These are phyloP conservation scores for Natrix natrix DNA, from an alignment of 2,797 vertebrate species.

Conservation along the genomic window DNA sequence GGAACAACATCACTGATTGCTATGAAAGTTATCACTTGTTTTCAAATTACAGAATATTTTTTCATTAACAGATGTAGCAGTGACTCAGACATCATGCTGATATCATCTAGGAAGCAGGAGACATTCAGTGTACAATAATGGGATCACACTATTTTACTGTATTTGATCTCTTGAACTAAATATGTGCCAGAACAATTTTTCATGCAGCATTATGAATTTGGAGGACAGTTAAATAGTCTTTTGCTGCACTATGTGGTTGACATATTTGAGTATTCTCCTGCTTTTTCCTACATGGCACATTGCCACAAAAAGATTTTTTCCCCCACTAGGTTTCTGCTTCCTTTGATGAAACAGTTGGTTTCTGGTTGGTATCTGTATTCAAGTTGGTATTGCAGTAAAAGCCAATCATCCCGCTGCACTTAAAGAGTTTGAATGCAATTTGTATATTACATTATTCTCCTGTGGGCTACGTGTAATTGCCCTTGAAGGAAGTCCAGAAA, in stretches of 20 bases:
- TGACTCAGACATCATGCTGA: not conserved
- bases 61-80: not conserved
- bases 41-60: constrained; percentile 23
- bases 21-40: constrained; percentile 22
- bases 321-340: constrained; percentile 2
- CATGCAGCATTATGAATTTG: not conserved
- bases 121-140: not conserved
- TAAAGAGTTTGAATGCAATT: not conserved
- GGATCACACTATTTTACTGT: not conserved
- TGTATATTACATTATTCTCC: not conserved
- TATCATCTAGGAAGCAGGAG: not conserved
- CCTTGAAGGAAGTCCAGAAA: not conserved
- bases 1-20: not conserved
- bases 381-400: not conserved
- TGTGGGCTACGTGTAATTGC: not conserved
- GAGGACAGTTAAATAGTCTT: not conserved
- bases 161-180: not conserved
- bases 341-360: not conserved
- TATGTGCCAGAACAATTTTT: not conserved
- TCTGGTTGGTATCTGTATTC: not conserved
- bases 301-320: not conserved
- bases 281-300: not conserved
- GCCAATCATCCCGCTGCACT: not conserved
- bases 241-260: not conserved
- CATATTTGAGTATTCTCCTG: not conserved